Conservation (phyloP, 1,140 invertebrate species). For the Pseudomyrmex gracilis region DNA sequence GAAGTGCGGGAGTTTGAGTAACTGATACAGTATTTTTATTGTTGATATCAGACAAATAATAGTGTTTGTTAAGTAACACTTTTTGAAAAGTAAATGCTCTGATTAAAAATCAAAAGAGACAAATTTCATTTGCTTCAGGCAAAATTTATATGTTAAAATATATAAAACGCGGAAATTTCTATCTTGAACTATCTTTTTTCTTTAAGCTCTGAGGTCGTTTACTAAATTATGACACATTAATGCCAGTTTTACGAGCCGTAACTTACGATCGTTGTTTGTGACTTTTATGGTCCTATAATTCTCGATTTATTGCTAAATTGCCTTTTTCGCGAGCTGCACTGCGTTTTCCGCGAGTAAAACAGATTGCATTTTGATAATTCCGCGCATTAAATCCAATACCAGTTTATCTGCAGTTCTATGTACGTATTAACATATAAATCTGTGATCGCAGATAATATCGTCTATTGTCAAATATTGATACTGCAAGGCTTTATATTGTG, state of each 20-base stretch:
- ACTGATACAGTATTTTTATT: too few species aligned
- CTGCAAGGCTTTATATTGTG: slow-evolving; percentile 18
- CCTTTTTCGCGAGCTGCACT: slow-evolving; percentile 13
- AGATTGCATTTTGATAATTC: slow-evolving; percentile 49
- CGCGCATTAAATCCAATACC: background rate
- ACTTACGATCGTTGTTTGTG: slow-evolving; percentile 27
- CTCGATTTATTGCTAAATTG: slow-evolving; percentile 35
- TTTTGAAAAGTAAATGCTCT: too few species aligned
- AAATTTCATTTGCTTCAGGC: too few species aligned
- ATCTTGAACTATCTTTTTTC: too few species aligned
- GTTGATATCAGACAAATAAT: too few species aligned
- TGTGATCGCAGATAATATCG: background rate
- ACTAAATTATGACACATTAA: background rate
- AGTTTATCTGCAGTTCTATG: background rate
- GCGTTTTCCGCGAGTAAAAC: slow-evolving; percentile 14
- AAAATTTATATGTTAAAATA: too few species aligned
- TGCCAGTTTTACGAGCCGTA: background rate
- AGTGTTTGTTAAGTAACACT: too few species aligned
- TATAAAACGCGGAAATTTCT: too few species aligned
- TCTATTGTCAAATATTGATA: slow-evolving; percentile 1
- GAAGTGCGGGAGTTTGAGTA: too few species aligned
- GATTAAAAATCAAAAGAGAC: too few species aligned
- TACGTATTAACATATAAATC: slow-evolving; percentile 13
- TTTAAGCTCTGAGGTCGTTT: background rate
- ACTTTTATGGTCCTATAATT: slow-evolving; percentile 24